Conservation (phyloP, 2,888 invertebrate species). For the Mantis religiosa region DNA sequence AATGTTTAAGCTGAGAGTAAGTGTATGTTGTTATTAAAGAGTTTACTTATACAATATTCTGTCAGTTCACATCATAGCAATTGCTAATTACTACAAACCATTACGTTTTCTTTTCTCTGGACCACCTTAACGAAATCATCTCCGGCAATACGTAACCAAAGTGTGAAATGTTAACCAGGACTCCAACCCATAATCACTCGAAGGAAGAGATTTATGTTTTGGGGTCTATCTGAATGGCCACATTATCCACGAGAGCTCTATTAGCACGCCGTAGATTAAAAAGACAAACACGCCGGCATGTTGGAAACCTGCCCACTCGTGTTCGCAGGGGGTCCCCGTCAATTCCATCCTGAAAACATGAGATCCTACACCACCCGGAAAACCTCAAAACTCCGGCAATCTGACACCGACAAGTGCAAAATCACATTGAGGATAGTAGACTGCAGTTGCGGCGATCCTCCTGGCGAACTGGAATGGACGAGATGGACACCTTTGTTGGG, state of each 20-base stretch:
- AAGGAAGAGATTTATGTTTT: neutral
- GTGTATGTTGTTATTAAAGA: no score
- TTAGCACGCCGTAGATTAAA: slow-evolving; percentile 4
- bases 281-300: slow-evolving; percentile 11
- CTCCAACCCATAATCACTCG: neutral
- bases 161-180: neutral
- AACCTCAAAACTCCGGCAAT: neutral
- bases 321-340: slow-evolving; percentile 28
- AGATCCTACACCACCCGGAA: neutral
- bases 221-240: neutral
- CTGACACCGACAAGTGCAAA: neutral
- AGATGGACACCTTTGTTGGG: neutral
- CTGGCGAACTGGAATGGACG: neutral
- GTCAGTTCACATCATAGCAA: no score
- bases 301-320: slow-evolving; percentile 23
- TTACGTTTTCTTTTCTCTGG: no score
- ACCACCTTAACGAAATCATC: no score
- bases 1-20: no score
- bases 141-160: no score
- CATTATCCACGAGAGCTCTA: neutral
- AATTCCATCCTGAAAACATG: slow-evolving; percentile 19
- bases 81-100: no score
- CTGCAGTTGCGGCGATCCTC: neutral
- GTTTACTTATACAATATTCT: no score
- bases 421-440: neutral